A percentile compares a stretch with the other conserved stretches of the same genome.
These are phyloP conservation scores for Nyleta sp. DNA, from an alignment of 2,888 invertebrate species.

Conservation along the genomic window DNA sequence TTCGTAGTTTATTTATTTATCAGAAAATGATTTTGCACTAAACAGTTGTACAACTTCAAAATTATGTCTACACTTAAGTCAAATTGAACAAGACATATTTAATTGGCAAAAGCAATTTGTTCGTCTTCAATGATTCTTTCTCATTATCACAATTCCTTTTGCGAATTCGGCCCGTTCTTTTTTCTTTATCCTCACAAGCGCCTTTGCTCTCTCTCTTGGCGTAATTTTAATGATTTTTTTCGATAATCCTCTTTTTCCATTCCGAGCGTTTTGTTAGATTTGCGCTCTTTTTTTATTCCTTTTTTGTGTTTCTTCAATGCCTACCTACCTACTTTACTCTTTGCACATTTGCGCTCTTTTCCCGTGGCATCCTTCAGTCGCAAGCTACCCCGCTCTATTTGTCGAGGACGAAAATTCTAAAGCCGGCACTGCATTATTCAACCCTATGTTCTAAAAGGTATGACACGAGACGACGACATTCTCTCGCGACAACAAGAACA, in stretches of 20 bases:
- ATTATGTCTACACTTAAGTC: no score
- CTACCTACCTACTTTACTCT: constrained; percentile 51
- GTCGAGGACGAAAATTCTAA: constrained; percentile 75
- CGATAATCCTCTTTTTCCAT: constrained; percentile 44
- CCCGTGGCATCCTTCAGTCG: constrained; percentile 55
- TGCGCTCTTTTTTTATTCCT: constrained; percentile 56
- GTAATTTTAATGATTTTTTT: constrained; percentile 63
- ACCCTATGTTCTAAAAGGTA: constrained; percentile 60
- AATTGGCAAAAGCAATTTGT: not conserved
- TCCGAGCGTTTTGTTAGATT: constrained; percentile 33
- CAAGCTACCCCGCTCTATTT: constrained; percentile 69
- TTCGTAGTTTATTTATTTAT: no score
- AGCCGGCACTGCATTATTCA: constrained; percentile 76
- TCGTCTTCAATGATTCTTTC: constrained; percentile 18
- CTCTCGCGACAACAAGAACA: constrained; percentile 48
- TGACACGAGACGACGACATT: constrained; percentile 56
- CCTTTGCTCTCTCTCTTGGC: constrained; percentile 12
- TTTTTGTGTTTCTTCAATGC: constrained; percentile 63
- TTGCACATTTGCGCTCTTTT: constrained; percentile 62
- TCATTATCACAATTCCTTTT: constrained; percentile 38
- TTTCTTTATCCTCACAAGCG: constrained; percentile 23
- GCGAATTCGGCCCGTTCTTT: not conserved
- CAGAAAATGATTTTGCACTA: no score
- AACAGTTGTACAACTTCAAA: no score
- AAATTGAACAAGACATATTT: no score